These are phyloP conservation scores for Tonatia bakeri DNA, from an alignment of 2,113 vertebrate genomes.

Conservation along the genomic window DNA sequence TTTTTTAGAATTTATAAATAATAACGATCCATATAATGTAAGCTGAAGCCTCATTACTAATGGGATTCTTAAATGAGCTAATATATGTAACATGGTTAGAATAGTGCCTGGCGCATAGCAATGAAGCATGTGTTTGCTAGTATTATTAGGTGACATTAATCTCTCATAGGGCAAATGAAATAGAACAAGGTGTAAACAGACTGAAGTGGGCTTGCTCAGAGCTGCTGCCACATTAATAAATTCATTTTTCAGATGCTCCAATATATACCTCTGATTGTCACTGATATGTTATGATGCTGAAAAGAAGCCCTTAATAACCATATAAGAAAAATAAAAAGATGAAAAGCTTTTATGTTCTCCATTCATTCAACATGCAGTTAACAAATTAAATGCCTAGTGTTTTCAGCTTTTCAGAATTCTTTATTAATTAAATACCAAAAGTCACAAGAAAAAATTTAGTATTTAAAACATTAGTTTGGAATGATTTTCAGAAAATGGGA, in stretches of 20 bases:
- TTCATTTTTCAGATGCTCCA: constrained; percentile 20
- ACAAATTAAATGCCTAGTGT: neutral
- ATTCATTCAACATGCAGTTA: neutral
- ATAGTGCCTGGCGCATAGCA: neutral
- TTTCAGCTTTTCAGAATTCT: neutral
- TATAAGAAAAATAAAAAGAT: neutral
- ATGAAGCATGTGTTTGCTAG: neutral
- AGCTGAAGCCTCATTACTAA: constrained; percentile 26
- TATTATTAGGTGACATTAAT: neutral
- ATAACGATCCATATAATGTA: constrained; percentile 31
- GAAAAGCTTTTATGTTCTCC: neutral
- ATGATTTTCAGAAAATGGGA: neutral
- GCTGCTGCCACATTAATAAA: neutral
- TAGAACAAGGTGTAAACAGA: neutral
- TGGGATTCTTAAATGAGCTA: constrained; percentile 38
- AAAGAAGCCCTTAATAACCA: neutral
- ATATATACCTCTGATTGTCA: neutral
- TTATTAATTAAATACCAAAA: neutral
- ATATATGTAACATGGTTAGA: constrained; percentile 11
- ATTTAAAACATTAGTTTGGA: neutral
- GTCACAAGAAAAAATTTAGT: neutral
- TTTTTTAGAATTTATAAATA: constrained; percentile 66
- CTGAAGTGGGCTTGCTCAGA: neutral
- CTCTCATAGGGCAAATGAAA: neutral
- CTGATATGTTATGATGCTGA: neutral